phyloP scores from a whole-genome alignment of 2,888 invertebrate species.

The Gymnosoma rotundatum region DNA sequence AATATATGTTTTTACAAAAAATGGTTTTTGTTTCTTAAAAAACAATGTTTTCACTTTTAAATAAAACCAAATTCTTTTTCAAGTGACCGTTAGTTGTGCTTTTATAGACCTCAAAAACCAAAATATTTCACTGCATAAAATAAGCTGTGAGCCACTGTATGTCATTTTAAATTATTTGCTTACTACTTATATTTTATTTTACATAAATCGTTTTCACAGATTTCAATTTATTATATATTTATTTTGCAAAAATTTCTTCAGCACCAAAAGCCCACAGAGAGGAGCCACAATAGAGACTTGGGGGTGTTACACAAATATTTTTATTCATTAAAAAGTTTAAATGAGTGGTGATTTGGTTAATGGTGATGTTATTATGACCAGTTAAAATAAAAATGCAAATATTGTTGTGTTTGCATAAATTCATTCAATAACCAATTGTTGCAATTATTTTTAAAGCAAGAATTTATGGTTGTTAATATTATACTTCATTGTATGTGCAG shows the following conservation, averaged over 20 bases:
- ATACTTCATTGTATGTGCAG: constrained; percentile 13
- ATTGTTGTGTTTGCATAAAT: constrained; percentile 63
- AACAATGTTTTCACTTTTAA: too few species aligned
- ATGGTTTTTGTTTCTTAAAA: too few species aligned
- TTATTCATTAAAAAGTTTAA: constrained; percentile 15
- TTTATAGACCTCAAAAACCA: too few species aligned
- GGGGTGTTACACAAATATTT: background rate
- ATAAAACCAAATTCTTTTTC: too few species aligned
- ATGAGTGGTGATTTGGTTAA: constrained; percentile 21
- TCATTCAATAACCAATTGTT: constrained; percentile 19
- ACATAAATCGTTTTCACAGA: constrained; percentile 5
- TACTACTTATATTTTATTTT: too few species aligned
- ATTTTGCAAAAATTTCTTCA: background rate
- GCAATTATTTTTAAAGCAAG: background rate
- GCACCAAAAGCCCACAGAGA: background rate
- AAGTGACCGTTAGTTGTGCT: too few species aligned
- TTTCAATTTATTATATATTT: background rate
- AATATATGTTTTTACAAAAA: too few species aligned
- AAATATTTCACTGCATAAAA: too few species aligned
- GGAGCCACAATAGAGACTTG: background rate
- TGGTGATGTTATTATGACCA: constrained; percentile 64
- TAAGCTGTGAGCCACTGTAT: too few species aligned
- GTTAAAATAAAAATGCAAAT: constrained; percentile 65
- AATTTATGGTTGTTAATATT: background rate
- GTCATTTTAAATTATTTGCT: too few species aligned